Evolutionary conservation across 2,888 invertebrate species (phyloP), one percentile per base, ranked within the genome.

Genomic region (Lasioglossum vierecki): DNA sequence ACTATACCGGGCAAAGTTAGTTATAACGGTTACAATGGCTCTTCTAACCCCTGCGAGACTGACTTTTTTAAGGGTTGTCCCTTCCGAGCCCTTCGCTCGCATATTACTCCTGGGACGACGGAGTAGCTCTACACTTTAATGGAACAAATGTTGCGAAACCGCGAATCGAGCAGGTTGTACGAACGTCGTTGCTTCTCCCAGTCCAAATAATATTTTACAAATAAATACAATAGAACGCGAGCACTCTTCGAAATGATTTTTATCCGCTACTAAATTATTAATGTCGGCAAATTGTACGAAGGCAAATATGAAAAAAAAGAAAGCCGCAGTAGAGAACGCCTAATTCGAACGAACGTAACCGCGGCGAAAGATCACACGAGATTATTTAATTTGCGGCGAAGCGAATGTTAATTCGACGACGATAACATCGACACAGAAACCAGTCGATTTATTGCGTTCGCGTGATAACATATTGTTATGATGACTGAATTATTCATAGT

Each of bases 101-200:
- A 79, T 89, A 88, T 92, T 92, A 90, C 89, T 88, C 91, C 60
- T 78, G 92, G 91, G 92, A 90, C 76, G 73, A 9, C 80, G 76
- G 79, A 71, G 73, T 71, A 88, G 82, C 90, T 91, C 91, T 91
- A 89, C 88, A 90, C 87, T 90, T 92, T 93, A 93, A 93, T 93
- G 92, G 93, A 93, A 93, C 93, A 93, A 93, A 93, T 93, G 93
- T 93, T 91, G 87, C 91, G 86, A 86, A 68, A 87, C 86, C 85
- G 74, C 86, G 87, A 74, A 74, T 76, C 30, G 83, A 80, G 76
- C 76, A 49, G 49, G 46, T 73, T 41, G 60, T 2, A 72, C 44
- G 71, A 60, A 70, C 73, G 1, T 44, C 30, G 70, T 39, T 15
- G 26, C 60, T 78, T 76, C 79, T 76, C 79, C 77, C 8, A 9